Base-by-base conservation (phyloP, 2,888 invertebrate species). In the Chymomyza procnemis region DNA sequence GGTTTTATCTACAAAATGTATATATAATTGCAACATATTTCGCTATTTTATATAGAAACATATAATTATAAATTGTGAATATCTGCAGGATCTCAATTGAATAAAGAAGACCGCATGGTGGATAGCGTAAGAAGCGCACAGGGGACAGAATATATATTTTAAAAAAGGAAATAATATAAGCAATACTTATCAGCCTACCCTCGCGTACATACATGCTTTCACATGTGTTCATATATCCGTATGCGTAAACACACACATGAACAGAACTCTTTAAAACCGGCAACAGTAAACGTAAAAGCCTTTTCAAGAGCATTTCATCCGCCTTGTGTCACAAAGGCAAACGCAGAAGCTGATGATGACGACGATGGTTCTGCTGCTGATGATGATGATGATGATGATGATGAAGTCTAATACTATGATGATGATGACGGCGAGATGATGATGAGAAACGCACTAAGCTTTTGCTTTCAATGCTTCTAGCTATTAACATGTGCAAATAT, bases 401-500 rank as follows among this genome's bases (percentile, higher is more conserved):
- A 74, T 80, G 84, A 26, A 4, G 26, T 5, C 26, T 4, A n/a
- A n/a, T n/a, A 26, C 26, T 26, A 26, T 26, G 26, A 26, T 26
- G 26, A 26, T 26, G 26, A 26, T 26, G 26, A 26, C 8, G 26
- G 73, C 71, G 81, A 79, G 26, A 26, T 26, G 26, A 26, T 26
- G 26, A 75, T 73, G 81, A 79, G 78, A 67, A 41, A 41, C 34
- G 12, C 12, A 12, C 34, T 41, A 41, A 12, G 34, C 34, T 41
- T 41, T 64, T 69, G 68, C 70, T 67, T 76, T 75, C 81, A 71
- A 61, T 67, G 86, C 86, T 8, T 85, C 67, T 86, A 84, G 86
- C 87, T 86, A 82, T 82, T 82, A 82, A 86, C 87, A 71, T 71
- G 67, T 64, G 73, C 75, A 82, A 82, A 82, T 86, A 82, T 82